Evolutionary conservation across 2,888 invertebrate species (phyloP), one percentile per base, ranked within the genome.

Genomic region (Dryomyza anilis): DNA sequence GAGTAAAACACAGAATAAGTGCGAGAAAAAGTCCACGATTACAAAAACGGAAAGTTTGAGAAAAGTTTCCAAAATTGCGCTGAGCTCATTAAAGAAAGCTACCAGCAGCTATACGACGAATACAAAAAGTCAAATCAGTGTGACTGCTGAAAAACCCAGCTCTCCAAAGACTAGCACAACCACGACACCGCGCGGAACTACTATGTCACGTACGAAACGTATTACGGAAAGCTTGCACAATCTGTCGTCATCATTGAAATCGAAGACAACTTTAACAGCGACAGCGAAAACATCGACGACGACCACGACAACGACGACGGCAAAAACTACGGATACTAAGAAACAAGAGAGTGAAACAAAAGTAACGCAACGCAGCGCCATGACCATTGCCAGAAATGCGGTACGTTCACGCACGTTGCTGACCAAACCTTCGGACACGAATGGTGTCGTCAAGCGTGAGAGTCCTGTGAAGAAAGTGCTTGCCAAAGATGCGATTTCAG

Each of bases 191-290:
- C 56, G n/a, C 16, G 56, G n/a, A n/a, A n/a, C n/a, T n/a, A 46
- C 19, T 6, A 58, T 62, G 58, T 45, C 67, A 19, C 66, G 66
- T 30, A 64, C 68, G 10, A 68, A 66, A 33, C 66, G 66, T 21
- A 56, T 68, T n/a, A 60, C 68, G 2, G 68, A 68, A 8, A 66
- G 68, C 50, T 19, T 68, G 25, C 66, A 63, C 52, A 68, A 64
- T 25, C 30, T 66, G 10, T 64, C 68, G 3, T 36, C 58, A 2
- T 43, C 61, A 5, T 43, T 64, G 6, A 68, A 68, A 45, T 64
- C 64, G 10, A 68, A 66, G 30, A n/a, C n/a, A n/a, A n/a, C n/a
- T n/a, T n/a, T n/a, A n/a, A n/a, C n/a, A n/a, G n/a, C n/a, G n/a
- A n/a, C n/a, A n/a, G n/a, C n/a, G n/a, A n/a, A n/a, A n/a, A n/a